Evolutionary conservation across 2,113 vertebrate genomes (phyloP).

Genomic region (Oenanthe oenanthe): DNA sequence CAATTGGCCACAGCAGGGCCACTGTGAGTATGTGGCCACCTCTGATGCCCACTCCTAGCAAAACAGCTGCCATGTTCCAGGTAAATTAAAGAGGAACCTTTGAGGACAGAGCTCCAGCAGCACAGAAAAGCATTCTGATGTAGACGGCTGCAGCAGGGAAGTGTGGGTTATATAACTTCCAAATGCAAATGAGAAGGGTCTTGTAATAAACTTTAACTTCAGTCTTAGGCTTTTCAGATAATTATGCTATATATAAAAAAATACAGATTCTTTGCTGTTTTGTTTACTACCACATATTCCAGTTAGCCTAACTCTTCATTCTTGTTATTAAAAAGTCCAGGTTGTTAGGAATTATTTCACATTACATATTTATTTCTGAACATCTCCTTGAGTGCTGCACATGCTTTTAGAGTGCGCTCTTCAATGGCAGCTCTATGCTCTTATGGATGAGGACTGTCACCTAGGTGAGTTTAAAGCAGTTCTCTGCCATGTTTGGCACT

Average conservation of each 20-base stretch:
- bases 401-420: background rate
- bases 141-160: background rate
- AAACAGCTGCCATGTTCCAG: background rate
- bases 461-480: background rate
- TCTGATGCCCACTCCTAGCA: background rate
- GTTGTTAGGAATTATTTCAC: background rate
- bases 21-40: background rate
- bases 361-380: background rate
- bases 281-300: background rate
- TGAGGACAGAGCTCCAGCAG: background rate
- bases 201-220: background rate
- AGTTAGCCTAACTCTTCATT: background rate
- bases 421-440: background rate
- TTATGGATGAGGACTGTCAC: background rate
- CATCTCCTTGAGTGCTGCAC: background rate
- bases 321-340: background rate
- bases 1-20: background rate
- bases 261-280: background rate
- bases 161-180: background rate
- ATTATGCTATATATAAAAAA: background rate
- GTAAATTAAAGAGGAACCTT: background rate
- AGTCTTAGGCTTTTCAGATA: background rate
- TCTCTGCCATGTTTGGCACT: accelerated
- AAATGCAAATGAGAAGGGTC: background rate
- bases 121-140: background rate